These are phyloP conservation scores for Strix aluco DNA, from an alignment of 2,113 vertebrate species.

Conservation along the genomic window DNA sequence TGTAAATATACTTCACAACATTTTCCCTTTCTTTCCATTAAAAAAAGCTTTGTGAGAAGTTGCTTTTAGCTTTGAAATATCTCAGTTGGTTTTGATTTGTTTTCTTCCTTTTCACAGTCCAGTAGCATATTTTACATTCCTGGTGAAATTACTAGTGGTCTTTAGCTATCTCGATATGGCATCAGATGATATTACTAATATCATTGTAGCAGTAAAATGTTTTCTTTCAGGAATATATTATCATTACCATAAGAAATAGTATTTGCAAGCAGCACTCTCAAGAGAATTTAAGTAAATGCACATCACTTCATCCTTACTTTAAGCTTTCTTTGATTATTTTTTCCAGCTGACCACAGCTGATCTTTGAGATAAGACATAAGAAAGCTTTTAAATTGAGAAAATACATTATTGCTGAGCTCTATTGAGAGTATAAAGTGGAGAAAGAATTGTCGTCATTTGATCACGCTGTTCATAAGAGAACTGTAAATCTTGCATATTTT, in stretches of 20 bases:
- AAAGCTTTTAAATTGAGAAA: constrained; percentile 36
- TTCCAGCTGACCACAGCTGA: neutral
- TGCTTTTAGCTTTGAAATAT: neutral
- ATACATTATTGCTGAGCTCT: neutral
- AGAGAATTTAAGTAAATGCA: constrained; percentile 7
- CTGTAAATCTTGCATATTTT: constrained; percentile 6
- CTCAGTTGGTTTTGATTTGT: neutral
- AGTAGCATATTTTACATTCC: neutral
- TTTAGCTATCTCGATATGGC: neutral
- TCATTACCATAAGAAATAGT: neutral
- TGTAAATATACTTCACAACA: neutral
- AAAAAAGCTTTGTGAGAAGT: neutral
- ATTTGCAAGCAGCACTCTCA: neutral
- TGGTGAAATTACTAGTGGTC: neutral
- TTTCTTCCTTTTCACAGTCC: neutral
- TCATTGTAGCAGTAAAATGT: neutral
- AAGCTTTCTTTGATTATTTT: neutral
- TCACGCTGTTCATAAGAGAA: neutral
- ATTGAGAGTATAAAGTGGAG: neutral
- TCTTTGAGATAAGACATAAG: constrained; percentile 20
- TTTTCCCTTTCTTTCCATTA: neutral
- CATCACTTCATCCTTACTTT: constrained; percentile 5
- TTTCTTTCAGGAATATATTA: neutral
- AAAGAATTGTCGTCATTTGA: neutral
- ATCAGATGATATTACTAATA: neutral